Percentiles rank a stretch among this genome's conserved stretches.
Conservation (phyloP, 2,113 vertebrate species). For the Perca flavescens region DNA sequence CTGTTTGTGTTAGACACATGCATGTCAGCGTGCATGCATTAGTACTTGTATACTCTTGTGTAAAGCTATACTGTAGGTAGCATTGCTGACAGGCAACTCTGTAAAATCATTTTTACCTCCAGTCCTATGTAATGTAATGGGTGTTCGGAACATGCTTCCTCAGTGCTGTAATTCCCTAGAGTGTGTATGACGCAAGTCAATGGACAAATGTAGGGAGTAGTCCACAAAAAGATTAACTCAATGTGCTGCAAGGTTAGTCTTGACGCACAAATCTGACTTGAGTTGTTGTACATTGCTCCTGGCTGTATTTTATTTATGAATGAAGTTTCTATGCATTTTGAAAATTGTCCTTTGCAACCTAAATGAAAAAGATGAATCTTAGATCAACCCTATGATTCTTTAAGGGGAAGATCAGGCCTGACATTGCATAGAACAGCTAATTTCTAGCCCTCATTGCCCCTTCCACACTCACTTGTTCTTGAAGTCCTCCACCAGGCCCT, state of each 20-base stretch:
- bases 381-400: not conserved
- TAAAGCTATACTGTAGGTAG: constrained; percentile 3
- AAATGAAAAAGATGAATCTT: not conserved
- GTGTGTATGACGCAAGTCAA: constrained; percentile 51
- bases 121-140: constrained; percentile 31
- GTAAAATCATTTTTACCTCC: not conserved
- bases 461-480: constrained; percentile 92
- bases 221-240: constrained; percentile 27
- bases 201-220: constrained; percentile 73
- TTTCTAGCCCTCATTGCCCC: too few relatives aligned
- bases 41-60: not conserved
- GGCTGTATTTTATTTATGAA: not conserved
- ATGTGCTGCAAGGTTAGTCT: not conserved
- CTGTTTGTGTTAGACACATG: not conserved
- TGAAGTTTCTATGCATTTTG: not conserved
- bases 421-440: not conserved
- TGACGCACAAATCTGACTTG: not conserved
- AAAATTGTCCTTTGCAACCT: not conserved
- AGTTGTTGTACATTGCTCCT: too few relatives aligned
- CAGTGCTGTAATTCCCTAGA: constrained; percentile 63
- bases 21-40: not conserved
- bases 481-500: constrained; percentile 94
- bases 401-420: not conserved
- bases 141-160: constrained; percentile 54
- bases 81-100: constrained; percentile 5